Evolutionary conservation across 2,113 vertebrate species (phyloP).

Genomic region (Eurypyga helias): DNA sequence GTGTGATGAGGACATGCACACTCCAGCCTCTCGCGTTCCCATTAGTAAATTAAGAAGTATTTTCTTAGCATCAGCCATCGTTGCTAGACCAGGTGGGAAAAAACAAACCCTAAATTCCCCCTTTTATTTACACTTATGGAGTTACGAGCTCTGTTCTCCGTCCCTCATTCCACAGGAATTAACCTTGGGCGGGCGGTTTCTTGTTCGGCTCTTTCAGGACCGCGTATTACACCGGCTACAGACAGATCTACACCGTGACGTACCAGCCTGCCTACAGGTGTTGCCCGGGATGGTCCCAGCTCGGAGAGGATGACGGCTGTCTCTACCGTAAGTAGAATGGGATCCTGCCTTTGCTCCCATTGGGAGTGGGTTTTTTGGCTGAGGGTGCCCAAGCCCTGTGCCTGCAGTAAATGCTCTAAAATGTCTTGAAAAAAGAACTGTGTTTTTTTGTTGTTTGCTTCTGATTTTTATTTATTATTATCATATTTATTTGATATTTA

Average conservation of each 20-base stretch:
- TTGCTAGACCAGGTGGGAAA: neutral
- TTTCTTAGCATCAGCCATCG: neutral
- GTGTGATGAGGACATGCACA: neutral
- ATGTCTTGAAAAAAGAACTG: neutral
- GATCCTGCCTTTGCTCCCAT: accelerated
- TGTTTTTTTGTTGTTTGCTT: neutral
- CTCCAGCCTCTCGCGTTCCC: neutral
- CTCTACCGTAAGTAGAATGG: conserved; percentile 84
- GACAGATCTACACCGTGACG: conserved; percentile 83
- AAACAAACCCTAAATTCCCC: neutral
- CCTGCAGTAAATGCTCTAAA: neutral
- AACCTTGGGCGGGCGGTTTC: accelerated
- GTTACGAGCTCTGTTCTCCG: no score
- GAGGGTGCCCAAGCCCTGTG: neutral
- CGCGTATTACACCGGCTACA: conserved; percentile 82
- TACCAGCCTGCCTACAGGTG: conserved; percentile 81
- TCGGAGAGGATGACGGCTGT: conserved; percentile 82
- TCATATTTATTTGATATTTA: no score
- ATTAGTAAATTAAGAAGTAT: neutral
- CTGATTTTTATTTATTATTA: no score
- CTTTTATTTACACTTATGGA: accelerated
- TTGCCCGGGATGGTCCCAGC: conserved; percentile 89
- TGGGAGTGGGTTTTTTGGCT: accelerated
- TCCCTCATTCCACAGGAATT: neutral
- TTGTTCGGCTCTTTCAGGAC: conserved; percentile 76